These are phyloP conservation scores for Opisthograptis luteolata DNA, from an alignment of 2,888 invertebrate genomes.

Conservation along the genomic window DNA sequence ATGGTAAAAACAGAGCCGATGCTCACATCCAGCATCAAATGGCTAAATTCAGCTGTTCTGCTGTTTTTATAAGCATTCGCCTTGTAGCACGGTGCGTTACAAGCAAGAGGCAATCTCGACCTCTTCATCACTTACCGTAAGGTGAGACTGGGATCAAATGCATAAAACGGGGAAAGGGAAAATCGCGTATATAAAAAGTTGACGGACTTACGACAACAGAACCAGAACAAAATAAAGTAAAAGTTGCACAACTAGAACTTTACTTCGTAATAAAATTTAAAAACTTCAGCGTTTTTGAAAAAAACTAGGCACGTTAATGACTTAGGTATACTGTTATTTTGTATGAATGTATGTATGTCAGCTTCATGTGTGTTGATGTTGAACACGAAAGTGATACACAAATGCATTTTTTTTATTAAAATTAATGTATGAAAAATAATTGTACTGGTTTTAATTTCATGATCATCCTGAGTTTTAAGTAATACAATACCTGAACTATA, in stretches of 20 bases:
- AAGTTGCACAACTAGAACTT: slow-evolving; percentile 13
- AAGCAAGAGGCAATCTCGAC: no score
- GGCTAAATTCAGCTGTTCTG: no score
- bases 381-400: slow-evolving; percentile 50
- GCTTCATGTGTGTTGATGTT: slow-evolving; percentile 61
- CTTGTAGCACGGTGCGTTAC: no score
- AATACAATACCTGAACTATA: no score
- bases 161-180: no score
- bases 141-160: no score
- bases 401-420: slow-evolving; percentile 76
- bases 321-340: slow-evolving; percentile 50
- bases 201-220: background rate
- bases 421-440: slow-evolving; percentile 70
- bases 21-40: no score
- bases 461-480: no score
- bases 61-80: no score
- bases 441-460: slow-evolving; percentile 41
- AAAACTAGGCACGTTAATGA: slow-evolving; percentile 19
- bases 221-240: slow-evolving; percentile 16
- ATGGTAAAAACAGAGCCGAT: no score
- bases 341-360: slow-evolving; percentile 63
- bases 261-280: slow-evolving; percentile 2
- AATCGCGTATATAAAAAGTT: background rate
- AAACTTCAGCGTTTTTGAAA: slow-evolving; percentile 23
- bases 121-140: no score